A percentile compares a stretch with the other conserved stretches of the same genome.
phyloP scores from a whole-genome alignment of 2,113 vertebrate genomes.

The Elaphurus davidianus region DNA sequence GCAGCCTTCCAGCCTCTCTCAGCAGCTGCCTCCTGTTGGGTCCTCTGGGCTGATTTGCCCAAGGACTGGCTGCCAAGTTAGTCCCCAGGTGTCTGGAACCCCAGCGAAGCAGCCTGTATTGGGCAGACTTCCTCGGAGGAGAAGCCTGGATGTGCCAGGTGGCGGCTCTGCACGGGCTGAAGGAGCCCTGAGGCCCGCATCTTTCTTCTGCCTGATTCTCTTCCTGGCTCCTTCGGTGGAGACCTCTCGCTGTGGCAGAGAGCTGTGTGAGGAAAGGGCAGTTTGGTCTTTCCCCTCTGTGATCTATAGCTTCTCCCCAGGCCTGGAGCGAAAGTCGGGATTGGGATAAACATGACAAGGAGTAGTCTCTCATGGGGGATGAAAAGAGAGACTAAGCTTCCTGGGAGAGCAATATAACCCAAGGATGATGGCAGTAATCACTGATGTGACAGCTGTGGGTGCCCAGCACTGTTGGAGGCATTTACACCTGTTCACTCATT shows the following conservation, averaged over 20 bases:
- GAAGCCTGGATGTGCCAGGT: neutral
- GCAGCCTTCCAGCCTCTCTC: neutral
- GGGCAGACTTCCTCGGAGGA: slow-evolving; percentile 4
- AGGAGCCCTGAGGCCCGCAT: neutral
- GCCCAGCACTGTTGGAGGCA: neutral
- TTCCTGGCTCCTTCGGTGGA: neutral
- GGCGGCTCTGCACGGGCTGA: neutral
- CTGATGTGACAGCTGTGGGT: accelerated
- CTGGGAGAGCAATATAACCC: neutral
- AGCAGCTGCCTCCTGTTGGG: neutral
- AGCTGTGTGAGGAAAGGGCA: neutral
- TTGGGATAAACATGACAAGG: neutral
- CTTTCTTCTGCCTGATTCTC: neutral
- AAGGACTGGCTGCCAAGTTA: slow-evolving; percentile 53
- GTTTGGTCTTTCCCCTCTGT: neutral
- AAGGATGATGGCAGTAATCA: neutral
- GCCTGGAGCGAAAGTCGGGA: neutral
- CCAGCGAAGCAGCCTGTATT: neutral
- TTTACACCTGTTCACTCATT: neutral
- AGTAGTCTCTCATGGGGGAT: neutral
- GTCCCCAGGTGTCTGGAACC: slow-evolving; percentile 29
- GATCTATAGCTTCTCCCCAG: neutral
- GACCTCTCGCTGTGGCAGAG: neutral
- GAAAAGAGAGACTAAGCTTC: neutral
- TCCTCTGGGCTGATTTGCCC: neutral